Conservation (phyloP, 2,113 vertebrate species). For the Lepus americanus region DNA sequence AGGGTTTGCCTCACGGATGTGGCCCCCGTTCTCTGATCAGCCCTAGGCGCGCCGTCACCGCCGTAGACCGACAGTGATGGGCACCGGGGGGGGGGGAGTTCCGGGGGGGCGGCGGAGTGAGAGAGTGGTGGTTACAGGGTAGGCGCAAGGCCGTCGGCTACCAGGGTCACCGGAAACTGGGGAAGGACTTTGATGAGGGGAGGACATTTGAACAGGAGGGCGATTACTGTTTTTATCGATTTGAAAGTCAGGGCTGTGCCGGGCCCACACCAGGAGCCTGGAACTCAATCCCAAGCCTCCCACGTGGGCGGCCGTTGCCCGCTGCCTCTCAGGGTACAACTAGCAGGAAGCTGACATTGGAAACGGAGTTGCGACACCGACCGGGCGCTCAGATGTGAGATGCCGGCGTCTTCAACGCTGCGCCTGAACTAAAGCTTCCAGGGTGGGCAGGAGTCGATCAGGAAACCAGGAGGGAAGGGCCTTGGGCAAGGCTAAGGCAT, state of each 20-base stretch:
- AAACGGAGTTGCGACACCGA: no score
- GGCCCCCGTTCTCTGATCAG: background rate
- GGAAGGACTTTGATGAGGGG: background rate
- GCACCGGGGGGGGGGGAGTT: background rate
- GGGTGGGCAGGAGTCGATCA: background rate
- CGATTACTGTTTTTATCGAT: no score
- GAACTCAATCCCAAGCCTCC: no score
- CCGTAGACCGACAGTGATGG: background rate
- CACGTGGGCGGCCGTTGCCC: no score
- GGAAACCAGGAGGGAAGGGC: background rate
- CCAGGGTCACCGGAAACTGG: background rate
- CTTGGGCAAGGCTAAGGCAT: background rate
- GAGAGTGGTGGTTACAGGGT: background rate
- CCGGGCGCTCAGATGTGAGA: no score
- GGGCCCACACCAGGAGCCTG: no score
- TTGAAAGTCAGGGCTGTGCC: no score
- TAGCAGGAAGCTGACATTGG: no score
- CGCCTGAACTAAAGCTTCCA: background rate
- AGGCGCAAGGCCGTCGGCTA: background rate
- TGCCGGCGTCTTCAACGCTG: no score
- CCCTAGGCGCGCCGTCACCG: background rate
- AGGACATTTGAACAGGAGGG: background rate
- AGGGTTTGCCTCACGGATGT: background rate
- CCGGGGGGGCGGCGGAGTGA: background rate
- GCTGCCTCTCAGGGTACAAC: no score